These are phyloP conservation scores for Patagioenas fasciata DNA, from an alignment of 2,113 vertebrate species.

Conservation along the genomic window DNA sequence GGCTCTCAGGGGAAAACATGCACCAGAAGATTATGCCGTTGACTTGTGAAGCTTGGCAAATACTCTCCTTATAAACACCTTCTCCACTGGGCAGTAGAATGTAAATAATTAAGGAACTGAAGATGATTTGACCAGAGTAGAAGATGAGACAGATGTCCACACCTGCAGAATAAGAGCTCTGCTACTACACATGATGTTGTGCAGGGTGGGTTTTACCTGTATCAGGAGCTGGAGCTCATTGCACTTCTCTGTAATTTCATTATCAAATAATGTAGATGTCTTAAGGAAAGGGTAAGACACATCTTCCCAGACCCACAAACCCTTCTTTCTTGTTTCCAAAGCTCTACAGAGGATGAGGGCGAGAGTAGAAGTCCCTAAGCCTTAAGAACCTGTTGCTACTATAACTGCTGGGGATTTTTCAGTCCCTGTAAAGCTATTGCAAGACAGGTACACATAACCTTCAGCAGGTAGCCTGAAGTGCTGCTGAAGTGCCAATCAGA, in stretches of 20 bases:
- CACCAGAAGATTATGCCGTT: neutral
- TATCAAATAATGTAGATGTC: neutral
- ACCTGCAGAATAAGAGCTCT: neutral
- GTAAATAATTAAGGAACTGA: neutral
- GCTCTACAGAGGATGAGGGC: neutral
- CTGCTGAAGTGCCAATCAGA: neutral
- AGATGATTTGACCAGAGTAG: neutral
- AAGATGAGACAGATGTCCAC: neutral
- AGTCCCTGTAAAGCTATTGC: neutral
- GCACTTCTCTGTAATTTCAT: neutral
- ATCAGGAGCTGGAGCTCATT: neutral
- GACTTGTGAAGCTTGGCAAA: constrained; percentile 36
- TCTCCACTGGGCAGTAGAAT: neutral
- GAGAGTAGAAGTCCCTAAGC: neutral
- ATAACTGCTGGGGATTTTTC: neutral
- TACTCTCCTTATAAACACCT: neutral
- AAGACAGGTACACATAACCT: neutral
- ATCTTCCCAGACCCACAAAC: neutral
- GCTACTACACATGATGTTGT: neutral
- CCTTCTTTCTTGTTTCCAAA: neutral
- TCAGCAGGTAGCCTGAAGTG: neutral
- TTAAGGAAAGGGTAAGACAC: neutral
- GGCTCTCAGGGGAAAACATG: neutral
- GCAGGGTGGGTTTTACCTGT: neutral
- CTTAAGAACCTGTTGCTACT: neutral